phyloP scores from a whole-genome alignment of 2,888 invertebrate genomes.

The Harpagoxenus sublaevis region DNA sequence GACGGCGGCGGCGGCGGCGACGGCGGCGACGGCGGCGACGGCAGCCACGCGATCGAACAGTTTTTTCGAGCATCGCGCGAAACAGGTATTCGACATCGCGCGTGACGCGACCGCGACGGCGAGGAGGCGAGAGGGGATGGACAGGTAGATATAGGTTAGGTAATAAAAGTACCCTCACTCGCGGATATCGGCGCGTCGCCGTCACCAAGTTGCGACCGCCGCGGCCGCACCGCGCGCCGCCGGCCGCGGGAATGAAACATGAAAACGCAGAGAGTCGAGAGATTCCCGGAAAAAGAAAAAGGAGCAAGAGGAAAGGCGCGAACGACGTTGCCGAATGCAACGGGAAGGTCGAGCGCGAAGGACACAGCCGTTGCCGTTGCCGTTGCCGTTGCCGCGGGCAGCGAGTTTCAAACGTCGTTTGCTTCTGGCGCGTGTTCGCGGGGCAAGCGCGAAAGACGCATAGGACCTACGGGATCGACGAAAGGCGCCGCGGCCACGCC shows the following conservation, averaged over 20 bases:
- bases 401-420: conserved; percentile 54
- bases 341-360: conserved; percentile 49
- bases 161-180: conserved; percentile 6
- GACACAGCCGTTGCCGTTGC: conserved; percentile 74
- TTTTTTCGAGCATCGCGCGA: conserved; percentile 72
- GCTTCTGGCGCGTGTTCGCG: conserved; percentile 39
- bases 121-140: neutral
- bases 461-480: neutral
- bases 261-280: conserved; percentile 49
- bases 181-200: too few relatives aligned
- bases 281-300: neutral
- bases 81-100: conserved; percentile 77
- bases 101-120: neutral
- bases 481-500: neutral
- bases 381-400: conserved; percentile 78
- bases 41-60: conserved; percentile 69
- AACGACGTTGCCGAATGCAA: neutral
- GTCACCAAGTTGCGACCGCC: too few relatives aligned
- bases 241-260: conserved; percentile 52
- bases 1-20: neutral
- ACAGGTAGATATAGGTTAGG: conserved; percentile 14
- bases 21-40: conserved; percentile 23
- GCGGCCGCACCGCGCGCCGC: conserved; percentile 34
- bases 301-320: neutral
- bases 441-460: neutral